Percentiles rank a stretch among this genome's conserved stretches.
phyloP scores from a whole-genome alignment of 2,113 vertebrate genomes.

The Atractosteus spatula region DNA sequence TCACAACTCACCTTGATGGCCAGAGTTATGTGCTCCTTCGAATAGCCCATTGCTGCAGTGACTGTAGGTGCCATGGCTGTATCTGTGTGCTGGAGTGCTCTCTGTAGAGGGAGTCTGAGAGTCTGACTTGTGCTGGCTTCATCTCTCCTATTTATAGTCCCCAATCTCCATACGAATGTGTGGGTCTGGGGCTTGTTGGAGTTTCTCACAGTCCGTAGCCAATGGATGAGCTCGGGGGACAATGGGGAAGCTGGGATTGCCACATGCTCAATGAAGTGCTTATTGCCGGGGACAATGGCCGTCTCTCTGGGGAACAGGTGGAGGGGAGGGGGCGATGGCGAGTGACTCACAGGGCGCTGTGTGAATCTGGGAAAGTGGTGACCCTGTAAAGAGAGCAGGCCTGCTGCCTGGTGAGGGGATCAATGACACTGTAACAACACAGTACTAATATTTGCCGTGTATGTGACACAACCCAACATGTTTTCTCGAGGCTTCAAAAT shows the following conservation, averaged over 20 bases:
- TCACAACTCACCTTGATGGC: conserved; percentile 34
- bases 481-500: not conserved
- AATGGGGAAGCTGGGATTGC: conserved; percentile 27
- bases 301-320: not conserved
- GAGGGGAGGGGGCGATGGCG: not conserved
- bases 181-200: conserved; percentile 38
- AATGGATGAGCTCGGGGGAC: conserved; percentile 30
- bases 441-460: conserved; percentile 1
- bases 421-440: conserved; percentile 4
- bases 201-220: conserved; percentile 44
- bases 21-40: conserved; percentile 26
- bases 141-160: conserved; percentile 37
- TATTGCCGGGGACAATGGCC: conserved; percentile 19
- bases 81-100: conserved; percentile 37
- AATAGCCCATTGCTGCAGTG: conserved; percentile 24
- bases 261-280: conserved; percentile 14
- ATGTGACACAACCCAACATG: conserved; percentile 5
- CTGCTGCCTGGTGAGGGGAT: conserved; percentile 6
- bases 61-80: conserved; percentile 43
- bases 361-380: conserved; percentile 12
- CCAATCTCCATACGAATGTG: conserved; percentile 44
- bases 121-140: conserved; percentile 30
- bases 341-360: not conserved
- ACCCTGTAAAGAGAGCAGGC: conserved; percentile 2
- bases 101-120: conserved; percentile 27